Base-by-base conservation (phyloP, 1,140 invertebrate genomes). In the Drosophila sp. region DNA sequence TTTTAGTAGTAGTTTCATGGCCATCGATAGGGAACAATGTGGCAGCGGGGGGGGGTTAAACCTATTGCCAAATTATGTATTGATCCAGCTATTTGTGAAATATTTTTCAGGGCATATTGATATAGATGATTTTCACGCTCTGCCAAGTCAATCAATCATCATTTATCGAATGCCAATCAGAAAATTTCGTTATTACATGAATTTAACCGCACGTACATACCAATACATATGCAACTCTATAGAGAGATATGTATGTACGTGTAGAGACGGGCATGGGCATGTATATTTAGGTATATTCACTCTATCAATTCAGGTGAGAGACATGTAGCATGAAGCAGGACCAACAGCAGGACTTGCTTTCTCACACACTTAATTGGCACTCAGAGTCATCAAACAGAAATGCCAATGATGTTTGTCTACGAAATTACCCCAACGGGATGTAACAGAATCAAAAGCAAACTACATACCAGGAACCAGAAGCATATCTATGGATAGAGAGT, bases 351-450 rank as follows among this genome's bases (percentile, higher is more conserved):
- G n/a, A 29, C 55, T 57, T 32, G 55, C 79, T 73, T 87, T 83
- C 70, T 55, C 82, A 81, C 82, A 50, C 63, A 64, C 56, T 82
- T 66, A 82, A 82, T 82, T 82, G 70, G 64, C 79, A 73, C 74
- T 79, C 60, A 65, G 61, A 69, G 72, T 66, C 68, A 56, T 69
- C 80, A 71, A 76, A 76, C 60, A 72, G 61, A 72, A 79, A 79
- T 79, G 80, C 58, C 74, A 81, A 77, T 72, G 60, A 70, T 73
- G 73, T 68, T 77, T 69, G 65, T 61, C 67, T 69, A 66, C 44
- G 68, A 72, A 76, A 76, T 65, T 68, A 68, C 64, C 61, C 60
- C 60, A 79, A 40, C 56, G 55, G 40, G 27, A 63, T 69, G 58
- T 40, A 60, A 41, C 38, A 58, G 58, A 68, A 69, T 63, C 60